Base-by-base conservation (phyloP, 2,113 vertebrate species). In the Xyrauchen texanus region DNA sequence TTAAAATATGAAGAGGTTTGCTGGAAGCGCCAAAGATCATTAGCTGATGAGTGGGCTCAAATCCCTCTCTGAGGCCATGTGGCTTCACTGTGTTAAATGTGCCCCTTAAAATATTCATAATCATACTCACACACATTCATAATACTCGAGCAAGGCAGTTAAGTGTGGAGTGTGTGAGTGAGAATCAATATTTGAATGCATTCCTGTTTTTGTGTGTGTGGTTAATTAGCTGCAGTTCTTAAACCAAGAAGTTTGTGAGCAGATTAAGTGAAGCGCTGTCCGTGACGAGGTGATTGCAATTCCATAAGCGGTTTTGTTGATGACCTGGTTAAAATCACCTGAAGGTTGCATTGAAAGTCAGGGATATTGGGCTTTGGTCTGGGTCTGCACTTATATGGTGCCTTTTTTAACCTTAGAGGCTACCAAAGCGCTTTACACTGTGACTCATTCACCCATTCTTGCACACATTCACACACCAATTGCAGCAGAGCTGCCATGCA, bases 61-160 rank as follows among this genome's bases (percentile, higher is more conserved):
- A 92, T 92, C 91, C 91, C 88, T 91, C 90, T 89, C 88, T 71
- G 83, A 92, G 89, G 85, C 88, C 81, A 87, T 86, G 83, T n/a
- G 84, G 88, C 92, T 91, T 91, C 88, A 89, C 90, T 89, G 88
- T 90, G 90, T 93, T 93, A 93, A 94, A 94, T 93, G 90, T 86
- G 90, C 91, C 91, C 87, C 88, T 34, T 94, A 92, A 93, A 94
- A 93, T 94, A 94, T 94, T 94, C 92, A 94, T 93, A 93, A 93
- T 93, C 92, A 93, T 93, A 93, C 92, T 88, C 89, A 81, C 86
- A 49, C 79, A 67, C 79, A 78, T 76, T 52, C 67, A 77, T 49
- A 89, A 89, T 88, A 81, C 88, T 85, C 85, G 44, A 66, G 76
- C 80, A 76, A 79, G 80, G 77, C 55, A 42, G 71, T 42, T 21